Evolutionary conservation across 1,140 invertebrate species (phyloP), one percentile per base, ranked within the genome.

Genomic region (Magallana angulata): DNA sequence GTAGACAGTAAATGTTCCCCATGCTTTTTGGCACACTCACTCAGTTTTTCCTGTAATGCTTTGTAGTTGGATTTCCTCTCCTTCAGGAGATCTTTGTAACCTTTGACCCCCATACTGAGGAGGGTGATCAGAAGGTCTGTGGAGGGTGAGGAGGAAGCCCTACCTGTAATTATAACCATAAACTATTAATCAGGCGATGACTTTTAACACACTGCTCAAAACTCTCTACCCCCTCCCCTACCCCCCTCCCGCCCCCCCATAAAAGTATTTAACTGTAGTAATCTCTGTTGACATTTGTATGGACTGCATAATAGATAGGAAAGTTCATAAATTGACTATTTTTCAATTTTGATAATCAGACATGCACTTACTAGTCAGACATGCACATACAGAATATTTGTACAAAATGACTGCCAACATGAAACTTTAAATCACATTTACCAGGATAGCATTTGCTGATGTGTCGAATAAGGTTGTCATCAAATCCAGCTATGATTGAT

Each of bases 81-180:
- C 56, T 96, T 93, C 7, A 97, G 95, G 7, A 97, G 93, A 83
- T 96, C 94, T 90, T 96, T 96, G 91, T 97, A 98, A 8, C 97
- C 97, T 82, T 95, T 95, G 86, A 96, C 95, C 5, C 97, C 97
- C 87, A 98, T 94, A 14, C 96, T 96, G 24, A 98, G 93, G 14
- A 98, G 93, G 1, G 97, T 98, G 91, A 98, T 97, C 92, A 98
- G 97, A 1, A 97, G 95, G 94, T 98, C 97, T 90, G 97, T 95
- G 0, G 96, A 96, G 81, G 97, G 97, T 85, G 96, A 96, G 2
- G 96, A 96, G 64, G 97, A 97, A 1, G 97, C 97, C 86, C 97
- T 95, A 30, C 96, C 96, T 96, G 91, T 11, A 87, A 89, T 84
- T 14, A 80, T 6, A 36, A 30, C 48, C 14, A 48, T 56, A 4